Base-by-base conservation (phyloP, 2,797 vertebrate species). In the Danio aesculapii region DNA sequence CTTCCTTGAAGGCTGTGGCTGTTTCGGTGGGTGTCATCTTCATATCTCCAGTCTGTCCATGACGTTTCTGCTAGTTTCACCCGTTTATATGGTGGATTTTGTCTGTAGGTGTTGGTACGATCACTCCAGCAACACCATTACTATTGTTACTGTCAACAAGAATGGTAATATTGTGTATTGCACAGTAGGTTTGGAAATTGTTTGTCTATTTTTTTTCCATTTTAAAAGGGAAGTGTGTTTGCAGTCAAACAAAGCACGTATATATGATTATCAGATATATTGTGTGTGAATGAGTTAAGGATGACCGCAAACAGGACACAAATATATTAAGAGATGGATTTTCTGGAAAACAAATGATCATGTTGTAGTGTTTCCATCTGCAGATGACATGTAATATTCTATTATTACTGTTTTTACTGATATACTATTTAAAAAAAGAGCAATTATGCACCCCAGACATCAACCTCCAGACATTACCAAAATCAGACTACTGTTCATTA, bases 341-440 rank as follows among this genome's bases (percentile, higher is more conserved):
- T 89, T 87, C 81, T 88, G 81, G 17, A 90, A 85, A 88, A 30
- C 30, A 30, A 92, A 88, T 91, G 87, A 90, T 89, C 84, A 21
- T 91, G 88, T n/a, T 88, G 90, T 90, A 87, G 90, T 90, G 47
- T 82, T 79, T 88, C 82, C 90, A 88, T 90, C 88, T 90, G 83
- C 90, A 86, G 90, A 84, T 83, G 87, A 77, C 86, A 88, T 90
- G 85, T 87, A 89, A 88, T 66, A 82, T 78, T 88, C 85, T 90
- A 83, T 87, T 91, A 84, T 90, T 89, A 86, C 81, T 90, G 30
- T 30, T 30, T 30, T 30, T 30, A 89, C 76, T 80, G 73, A 91
- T 89, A 90, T 89, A 89, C 84, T 90, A 89, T 87, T 49, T 30
- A 30, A 30, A 30, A 84, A 79, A 86, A 79, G 84, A 85, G 84